Conservation (phyloP, 2,888 invertebrate genomes). For the Agonum fuliginosum region DNA sequence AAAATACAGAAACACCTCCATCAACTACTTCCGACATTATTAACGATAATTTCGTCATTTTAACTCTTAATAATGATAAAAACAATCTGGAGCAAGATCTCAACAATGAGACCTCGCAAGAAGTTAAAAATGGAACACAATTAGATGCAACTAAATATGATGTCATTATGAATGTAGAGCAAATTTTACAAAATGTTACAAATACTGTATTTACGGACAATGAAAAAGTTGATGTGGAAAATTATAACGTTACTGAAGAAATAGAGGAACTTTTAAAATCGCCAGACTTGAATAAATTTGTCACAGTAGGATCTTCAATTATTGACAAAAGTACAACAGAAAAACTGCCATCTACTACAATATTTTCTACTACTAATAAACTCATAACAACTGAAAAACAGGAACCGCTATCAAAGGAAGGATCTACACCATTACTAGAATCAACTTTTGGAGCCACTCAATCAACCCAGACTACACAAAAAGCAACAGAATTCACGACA, state of each 20-base stretch:
- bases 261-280: conserved; percentile 31
- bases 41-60: conserved; percentile 37
- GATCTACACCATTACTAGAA: background rate
- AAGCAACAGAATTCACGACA: conserved; percentile 35
- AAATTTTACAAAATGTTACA: conserved; percentile 42
- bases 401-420: conserved; percentile 34
- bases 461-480: background rate
- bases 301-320: conserved; percentile 47
- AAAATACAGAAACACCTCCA: conserved; percentile 27
- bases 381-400: conserved; percentile 16
- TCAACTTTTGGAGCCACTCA: conserved; percentile 12
- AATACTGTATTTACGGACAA: conserved; percentile 9
- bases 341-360: conserved; percentile 13
- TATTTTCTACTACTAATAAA: conserved; percentile 28
- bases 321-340: conserved; percentile 43
- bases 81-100: conserved; percentile 16
- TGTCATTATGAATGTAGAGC: conserved; percentile 32
- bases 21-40: conserved; percentile 26
- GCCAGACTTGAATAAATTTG: conserved; percentile 43
- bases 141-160: conserved; percentile 34
- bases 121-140: background rate
- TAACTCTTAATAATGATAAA: conserved; percentile 15
- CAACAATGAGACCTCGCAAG: conserved; percentile 7
- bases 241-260: conserved; percentile 42
- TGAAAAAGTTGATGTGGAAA: conserved; percentile 45